A percentile compares a stretch with the other conserved stretches of the same genome.
Evolutionary conservation across 2,888 invertebrate genomes (phyloP).

Genomic region (Fragum sueziense): DNA sequence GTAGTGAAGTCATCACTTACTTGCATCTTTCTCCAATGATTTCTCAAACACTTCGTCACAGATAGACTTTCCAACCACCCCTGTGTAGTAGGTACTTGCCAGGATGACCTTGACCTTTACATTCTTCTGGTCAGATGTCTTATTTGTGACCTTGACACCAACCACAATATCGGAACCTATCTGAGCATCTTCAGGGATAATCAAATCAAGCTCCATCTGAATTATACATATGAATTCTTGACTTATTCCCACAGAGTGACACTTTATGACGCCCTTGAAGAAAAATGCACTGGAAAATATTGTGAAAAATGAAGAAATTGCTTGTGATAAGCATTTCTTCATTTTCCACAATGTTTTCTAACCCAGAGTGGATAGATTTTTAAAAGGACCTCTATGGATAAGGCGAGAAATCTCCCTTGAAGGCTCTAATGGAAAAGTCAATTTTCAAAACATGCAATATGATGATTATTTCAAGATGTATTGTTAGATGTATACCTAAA

Average conservation of each 20-base stretch:
- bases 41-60: constrained; percentile 51
- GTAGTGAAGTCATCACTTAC: too few relatives aligned
- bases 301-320: too few relatives aligned
- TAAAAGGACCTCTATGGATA: too few relatives aligned
- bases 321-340: background rate
- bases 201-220: constrained; percentile 55
- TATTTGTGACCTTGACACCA: constrained; percentile 61
- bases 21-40: constrained; percentile 51
- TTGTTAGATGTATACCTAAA: too few relatives aligned
- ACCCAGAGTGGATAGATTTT: too few relatives aligned
- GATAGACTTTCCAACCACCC: constrained; percentile 64
- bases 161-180: constrained; percentile 65
- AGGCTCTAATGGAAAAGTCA: too few relatives aligned
- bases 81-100: constrained; percentile 69
- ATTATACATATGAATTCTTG: background rate
- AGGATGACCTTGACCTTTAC: constrained; percentile 62
- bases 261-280: background rate
- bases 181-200: constrained; percentile 51
- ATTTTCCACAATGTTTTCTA: too few relatives aligned
- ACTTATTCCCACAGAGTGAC: background rate
- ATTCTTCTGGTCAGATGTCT: constrained; percentile 38
- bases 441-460: too few relatives aligned
- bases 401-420: too few relatives aligned
- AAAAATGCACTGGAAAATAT: too few relatives aligned
- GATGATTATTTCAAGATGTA: too few relatives aligned